Percentiles rank a stretch among this genome's conserved stretches.
Conservation (phyloP, 2,888 invertebrate species). For the Microctonus brassicae region DNA sequence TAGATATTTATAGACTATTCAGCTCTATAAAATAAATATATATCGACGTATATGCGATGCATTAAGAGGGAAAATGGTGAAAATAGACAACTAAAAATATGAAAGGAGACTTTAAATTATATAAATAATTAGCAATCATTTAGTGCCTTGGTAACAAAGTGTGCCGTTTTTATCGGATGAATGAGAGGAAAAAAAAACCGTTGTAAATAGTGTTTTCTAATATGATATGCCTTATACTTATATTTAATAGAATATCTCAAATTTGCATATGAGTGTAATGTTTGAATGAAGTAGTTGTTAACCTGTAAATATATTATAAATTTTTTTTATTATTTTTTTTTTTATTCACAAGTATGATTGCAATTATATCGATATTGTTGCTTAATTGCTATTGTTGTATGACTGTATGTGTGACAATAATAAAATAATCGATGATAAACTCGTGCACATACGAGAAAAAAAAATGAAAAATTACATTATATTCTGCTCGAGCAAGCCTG, state of each 20-base stretch:
- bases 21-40: neutral
- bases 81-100: neutral
- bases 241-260: constrained; percentile 30
- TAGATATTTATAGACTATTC: neutral
- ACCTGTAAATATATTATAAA: constrained; percentile 31
- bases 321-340: constrained; percentile 23
- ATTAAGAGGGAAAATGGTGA: neutral
- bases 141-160: constrained; percentile 50
- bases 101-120: neutral
- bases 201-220: constrained; percentile 63
- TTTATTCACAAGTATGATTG: constrained; percentile 33
- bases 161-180: constrained; percentile 51
- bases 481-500: constrained; percentile 42
- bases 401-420: constrained; percentile 36
- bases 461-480: neutral
- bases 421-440: constrained; percentile 38
- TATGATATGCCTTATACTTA: constrained; percentile 51
- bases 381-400: constrained; percentile 18
- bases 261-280: constrained; percentile 35
- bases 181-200: constrained; percentile 36
- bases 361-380: constrained; percentile 7
- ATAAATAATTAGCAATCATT: constrained; percentile 32
- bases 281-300: constrained; percentile 21
- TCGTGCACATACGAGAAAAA: neutral
- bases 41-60: neutral